Evolutionary conservation across 64 coral and sea anemone species (phyloP), one percentile per base, ranked within the genome.

Genomic region (Dendronephthya gigantea): DNA sequence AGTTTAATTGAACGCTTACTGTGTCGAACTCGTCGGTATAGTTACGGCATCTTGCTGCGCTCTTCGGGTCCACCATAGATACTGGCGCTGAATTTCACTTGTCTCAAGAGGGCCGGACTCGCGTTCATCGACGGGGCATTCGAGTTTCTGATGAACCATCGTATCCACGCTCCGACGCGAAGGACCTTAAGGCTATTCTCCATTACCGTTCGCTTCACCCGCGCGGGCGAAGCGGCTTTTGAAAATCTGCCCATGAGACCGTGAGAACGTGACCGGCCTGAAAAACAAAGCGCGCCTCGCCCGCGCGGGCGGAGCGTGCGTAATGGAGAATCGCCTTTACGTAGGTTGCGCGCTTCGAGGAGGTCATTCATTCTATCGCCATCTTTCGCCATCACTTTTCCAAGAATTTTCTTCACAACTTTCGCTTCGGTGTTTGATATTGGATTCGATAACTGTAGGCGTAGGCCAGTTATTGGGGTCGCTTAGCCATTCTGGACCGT

Each of bases 21-120:
- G 47, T 74, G 8, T 82, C 3, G 81, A 88, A 88, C 1, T 76
- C 76, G 19, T 8, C 31, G 39, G 39, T n/a, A 9, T 9, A 19
- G 6, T 19, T 25, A 70, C n/a, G n/a, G 66, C 41, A 68, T 79
- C 66, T 50, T 35, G 30, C 30, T 88, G 86, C 9, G 40, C 86
- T 16, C n/a, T n/a, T 34, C 19, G 29, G 16, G 76, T 48, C 68
- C 69, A 88, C 40, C 45, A 79, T 8, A 9, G n/a, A 9, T 49
- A 33, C 47, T 88, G 68, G 51, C 37, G 23, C 43, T 82, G 59
- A 10, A 88, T 92, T 33, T 92, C 87, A 17, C 74, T 41, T 40
- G 41, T 59, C 7, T 39, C 14, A 17, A 90, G 38, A 16, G 82
- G 82, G 17, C 62, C 82, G 23, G 25, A 70, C 29, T 70, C 66